Evolutionary conservation across 1,140 invertebrate species (phyloP).

Genomic region (Ylistrum balloti): DNA sequence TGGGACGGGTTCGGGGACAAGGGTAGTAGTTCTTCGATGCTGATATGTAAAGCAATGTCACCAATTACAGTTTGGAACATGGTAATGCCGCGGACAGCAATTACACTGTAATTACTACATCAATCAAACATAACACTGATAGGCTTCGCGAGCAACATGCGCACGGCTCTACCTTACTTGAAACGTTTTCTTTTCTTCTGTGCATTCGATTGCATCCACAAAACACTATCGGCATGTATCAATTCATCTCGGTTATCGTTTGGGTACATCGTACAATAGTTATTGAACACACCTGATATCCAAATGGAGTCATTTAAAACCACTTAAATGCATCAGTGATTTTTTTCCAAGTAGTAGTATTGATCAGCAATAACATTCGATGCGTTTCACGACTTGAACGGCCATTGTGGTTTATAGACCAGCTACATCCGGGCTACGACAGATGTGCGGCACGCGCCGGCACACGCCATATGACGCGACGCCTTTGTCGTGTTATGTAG

Average conservation of each 20-base stretch:
- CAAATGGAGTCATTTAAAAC: slow-evolving; percentile 9
- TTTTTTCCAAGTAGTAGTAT: background rate
- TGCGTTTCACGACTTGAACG: background rate
- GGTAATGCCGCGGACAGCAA: background rate
- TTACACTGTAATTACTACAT: background rate
- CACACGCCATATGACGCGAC: slow-evolving; percentile 31
- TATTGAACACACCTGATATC: slow-evolving; percentile 28
- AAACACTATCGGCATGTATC: background rate
- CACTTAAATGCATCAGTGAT: slow-evolving; percentile 32
- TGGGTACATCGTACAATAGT: background rate
- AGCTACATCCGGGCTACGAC: slow-evolving; percentile 29
- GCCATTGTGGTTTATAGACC: slow-evolving; percentile 25
- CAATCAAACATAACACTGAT: background rate
- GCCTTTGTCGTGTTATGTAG: background rate
- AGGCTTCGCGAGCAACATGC: background rate
- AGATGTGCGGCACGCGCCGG: slow-evolving; percentile 27
- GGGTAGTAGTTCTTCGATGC: background rate
- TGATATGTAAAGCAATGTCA: background rate
- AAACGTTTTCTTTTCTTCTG: background rate
- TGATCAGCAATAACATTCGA: background rate
- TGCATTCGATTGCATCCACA: slow-evolving; percentile 5
- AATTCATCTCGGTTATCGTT: background rate
- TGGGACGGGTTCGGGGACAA: background rate
- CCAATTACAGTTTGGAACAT: background rate
- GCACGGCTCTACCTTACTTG: background rate